Conservation (phyloP, 2,888 invertebrate species). For the Chymomyza procnemis region DNA sequence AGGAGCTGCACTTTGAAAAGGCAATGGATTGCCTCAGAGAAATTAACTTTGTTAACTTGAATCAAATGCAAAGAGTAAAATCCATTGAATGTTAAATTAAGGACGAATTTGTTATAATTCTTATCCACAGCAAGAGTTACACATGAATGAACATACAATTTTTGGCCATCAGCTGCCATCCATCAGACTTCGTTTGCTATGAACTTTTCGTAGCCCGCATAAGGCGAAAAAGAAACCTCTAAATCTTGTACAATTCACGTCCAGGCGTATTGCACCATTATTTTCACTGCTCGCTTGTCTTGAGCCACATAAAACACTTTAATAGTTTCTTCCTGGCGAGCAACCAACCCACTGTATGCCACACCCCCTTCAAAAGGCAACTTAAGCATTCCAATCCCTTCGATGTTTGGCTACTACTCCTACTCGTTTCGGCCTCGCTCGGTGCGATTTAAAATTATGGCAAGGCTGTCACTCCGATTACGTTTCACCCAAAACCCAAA, state of each 20-base stretch:
- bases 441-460: conserved; percentile 66
- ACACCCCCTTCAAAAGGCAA: conserved; percentile 13
- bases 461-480: conserved; percentile 57
- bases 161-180: no score
- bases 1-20: no score
- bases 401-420: conserved; percentile 26
- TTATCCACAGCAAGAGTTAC: no score
- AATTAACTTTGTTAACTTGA: no score
- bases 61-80: no score
- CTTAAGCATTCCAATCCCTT: conserved; percentile 49
- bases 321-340: conserved; percentile 73
- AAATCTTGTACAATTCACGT: conserved; percentile 56
- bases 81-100: no score
- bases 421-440: conserved; percentile 38
- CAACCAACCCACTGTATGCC: conserved; percentile 14
- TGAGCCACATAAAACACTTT: conserved; percentile 78
- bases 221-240: conserved; percentile 21
- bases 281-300: conserved; percentile 75
- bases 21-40: no score
- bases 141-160: no score
- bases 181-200: no score
- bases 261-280: conserved; percentile 75
- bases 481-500: conserved; percentile 25
- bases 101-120: no score
- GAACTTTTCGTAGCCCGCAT: not conserved